These are phyloP conservation scores for Macaria liturata DNA, from an alignment of 2,888 invertebrate genomes.

Conservation along the genomic window DNA sequence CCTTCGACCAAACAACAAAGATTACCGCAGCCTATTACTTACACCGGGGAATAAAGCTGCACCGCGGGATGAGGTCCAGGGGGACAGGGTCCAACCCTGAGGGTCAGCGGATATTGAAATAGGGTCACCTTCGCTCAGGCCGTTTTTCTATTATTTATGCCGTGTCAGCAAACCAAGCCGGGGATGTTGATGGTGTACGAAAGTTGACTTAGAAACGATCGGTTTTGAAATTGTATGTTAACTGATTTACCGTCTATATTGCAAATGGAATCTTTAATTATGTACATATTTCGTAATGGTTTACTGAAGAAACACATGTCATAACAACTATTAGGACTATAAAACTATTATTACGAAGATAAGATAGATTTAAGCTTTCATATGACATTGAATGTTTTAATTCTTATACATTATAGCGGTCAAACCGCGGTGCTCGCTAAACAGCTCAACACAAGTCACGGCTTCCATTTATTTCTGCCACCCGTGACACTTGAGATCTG, in stretches of 20 bases:
- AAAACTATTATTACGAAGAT: no score
- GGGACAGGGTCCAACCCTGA: slow-evolving; percentile 7
- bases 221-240: not conserved
- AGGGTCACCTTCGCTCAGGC: slow-evolving; percentile 31
- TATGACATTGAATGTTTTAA: no score
- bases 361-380: no score
- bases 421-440: slow-evolving; percentile 8
- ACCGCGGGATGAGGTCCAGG: slow-evolving; percentile 18
- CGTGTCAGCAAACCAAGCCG: slow-evolving; percentile 29
- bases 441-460: slow-evolving; percentile 17
- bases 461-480: slow-evolving; percentile 19
- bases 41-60: slow-evolving; percentile 37
- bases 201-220: no score
- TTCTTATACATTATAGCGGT: slow-evolving; percentile 2
- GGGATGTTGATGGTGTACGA: no score
- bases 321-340: no score
- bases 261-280: no score
- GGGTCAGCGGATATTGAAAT: slow-evolving; percentile 39
- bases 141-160: slow-evolving; percentile 36
- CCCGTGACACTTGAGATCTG: slow-evolving; percentile 10
- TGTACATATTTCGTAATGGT: no score
- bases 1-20: slow-evolving; percentile 34
- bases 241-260: not conserved
- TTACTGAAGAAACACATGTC: no score
- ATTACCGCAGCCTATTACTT: slow-evolving; percentile 38